phyloP scores from a whole-genome alignment of 2,113 vertebrate species.

The Cyprinus carpio region DNA sequence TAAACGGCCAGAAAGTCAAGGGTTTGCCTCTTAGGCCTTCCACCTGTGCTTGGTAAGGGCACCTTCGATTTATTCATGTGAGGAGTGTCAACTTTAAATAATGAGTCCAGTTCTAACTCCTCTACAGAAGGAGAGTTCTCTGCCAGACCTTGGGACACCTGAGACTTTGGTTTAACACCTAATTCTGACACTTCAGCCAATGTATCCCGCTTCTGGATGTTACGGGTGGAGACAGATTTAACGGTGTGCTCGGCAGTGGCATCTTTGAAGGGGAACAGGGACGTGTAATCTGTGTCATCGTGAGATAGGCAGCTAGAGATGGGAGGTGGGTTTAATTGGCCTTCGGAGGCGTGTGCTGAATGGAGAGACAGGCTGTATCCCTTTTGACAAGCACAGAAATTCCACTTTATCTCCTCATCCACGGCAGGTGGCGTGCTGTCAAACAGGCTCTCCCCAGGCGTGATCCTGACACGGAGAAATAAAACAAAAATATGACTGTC shows the following conservation, averaged over 20 bases:
- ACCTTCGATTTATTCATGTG: not conserved
- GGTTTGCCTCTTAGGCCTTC: conserved; percentile 51
- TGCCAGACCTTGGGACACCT: not conserved
- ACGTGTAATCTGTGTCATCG: conserved; percentile 75
- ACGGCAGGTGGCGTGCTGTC: conserved; percentile 66
- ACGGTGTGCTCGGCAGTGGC: conserved; percentile 74
- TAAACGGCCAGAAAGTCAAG: conserved; percentile 66
- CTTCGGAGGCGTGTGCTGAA: not conserved
- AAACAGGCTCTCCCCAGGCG: conserved; percentile 79
- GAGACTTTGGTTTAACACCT: not conserved
- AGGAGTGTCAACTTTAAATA: conserved; percentile 6
- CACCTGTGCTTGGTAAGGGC: not conserved
- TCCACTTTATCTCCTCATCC: conserved; percentile 57
- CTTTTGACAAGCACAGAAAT: conserved; percentile 74
- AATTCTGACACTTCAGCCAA: conserved; percentile 42
- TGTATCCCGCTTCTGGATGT: conserved; percentile 55
- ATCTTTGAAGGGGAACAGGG: conserved; percentile 76
- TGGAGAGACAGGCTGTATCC: conserved; percentile 53
- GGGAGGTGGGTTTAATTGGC: conserved; percentile 54
- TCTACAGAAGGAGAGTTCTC: not conserved
- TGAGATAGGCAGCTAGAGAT: conserved; percentile 65
- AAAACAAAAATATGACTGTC: conserved; percentile 51
- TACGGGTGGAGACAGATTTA: conserved; percentile 58
- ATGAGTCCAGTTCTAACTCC: conserved; percentile 19
- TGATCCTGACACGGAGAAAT: conserved; percentile 69